Evolutionary conservation across 2,888 invertebrate species (phyloP), one percentile per base, ranked within the genome.

Genomic region (Drosophila gaucha): DNA sequence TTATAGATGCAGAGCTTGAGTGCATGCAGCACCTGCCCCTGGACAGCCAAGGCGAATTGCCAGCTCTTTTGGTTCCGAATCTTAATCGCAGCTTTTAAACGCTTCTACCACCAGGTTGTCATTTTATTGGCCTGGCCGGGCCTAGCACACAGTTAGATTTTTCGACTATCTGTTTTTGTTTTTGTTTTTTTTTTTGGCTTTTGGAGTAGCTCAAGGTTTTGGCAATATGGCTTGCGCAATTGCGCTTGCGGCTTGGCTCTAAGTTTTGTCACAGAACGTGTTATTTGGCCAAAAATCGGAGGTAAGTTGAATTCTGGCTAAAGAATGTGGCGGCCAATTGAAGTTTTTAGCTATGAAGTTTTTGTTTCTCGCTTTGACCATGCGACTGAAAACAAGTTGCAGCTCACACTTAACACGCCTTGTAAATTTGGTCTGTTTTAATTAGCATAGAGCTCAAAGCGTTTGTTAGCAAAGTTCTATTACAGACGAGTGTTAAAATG

Each of bases 171-270:
- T 33, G 6, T 33, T 33, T 47, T 3, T 18, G 16, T 54, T 70
- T 65, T 65, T 63, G 51, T 28, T 39, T 35, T 46, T 56, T 59
- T 59, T 54, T 54, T 52, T 64, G 55, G 44, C 43, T 76, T 64
- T 71, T 68, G 54, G 86, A 83, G 88, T 83, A 83, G 82, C 88
- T 68, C 82, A 83, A 83, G 82, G 82, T 86, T 86, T 64, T 46
- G 49, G 41, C 79, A 73, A 68, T 56, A 62, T 59, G 75, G 80
- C 73, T 82, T 87, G 79, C 79, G 88, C 86, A 82, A 82, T 71
- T 68, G 55, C 63, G 55, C 76, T 41, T 38, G 57, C 35, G 28
- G 31, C 49, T n/a, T 30, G 54, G 49, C 51, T 50, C 41, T 41
- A 39, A 49, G 52, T 49, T 43, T 31, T 57, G 39, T 43, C 36